Conservation (phyloP, 2,113 vertebrate species). For the Kobus ellipsiprymnus region DNA sequence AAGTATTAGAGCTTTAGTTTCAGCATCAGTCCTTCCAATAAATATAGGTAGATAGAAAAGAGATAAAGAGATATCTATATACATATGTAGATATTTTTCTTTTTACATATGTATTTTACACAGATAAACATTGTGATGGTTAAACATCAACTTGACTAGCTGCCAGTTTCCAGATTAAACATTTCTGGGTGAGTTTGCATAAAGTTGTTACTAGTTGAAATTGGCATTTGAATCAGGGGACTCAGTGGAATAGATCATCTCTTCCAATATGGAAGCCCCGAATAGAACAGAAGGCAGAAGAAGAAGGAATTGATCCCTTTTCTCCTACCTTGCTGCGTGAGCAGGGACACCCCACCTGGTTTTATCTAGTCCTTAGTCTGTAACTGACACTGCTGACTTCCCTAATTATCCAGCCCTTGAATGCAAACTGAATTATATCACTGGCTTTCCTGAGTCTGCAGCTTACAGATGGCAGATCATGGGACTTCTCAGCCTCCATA, state of each 20-base stretch:
- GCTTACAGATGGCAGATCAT: neutral
- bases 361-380: neutral
- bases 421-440: neutral
- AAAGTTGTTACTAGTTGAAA: neutral
- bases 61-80: neutral
- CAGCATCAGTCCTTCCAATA: neutral
- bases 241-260: neutral
- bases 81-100: neutral
- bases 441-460: neutral
- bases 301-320: neutral
- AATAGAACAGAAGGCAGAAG: neutral
- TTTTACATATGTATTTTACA: neutral
- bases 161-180: neutral
- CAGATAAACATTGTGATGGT: neutral
- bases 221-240: neutral
- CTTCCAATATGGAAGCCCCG: neutral
- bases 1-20: neutral
- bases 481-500: neutral
- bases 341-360: neutral
- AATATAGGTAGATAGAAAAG: neutral
- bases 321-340: neutral
- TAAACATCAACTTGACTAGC: neutral
- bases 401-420: neutral
- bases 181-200: neutral
- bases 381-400: neutral